A percentile compares a stretch with the other conserved stretches of the same genome.
Evolutionary conservation across 2,888 invertebrate genomes (phyloP).

Genomic region (Archaeoteleia sp.): DNA sequence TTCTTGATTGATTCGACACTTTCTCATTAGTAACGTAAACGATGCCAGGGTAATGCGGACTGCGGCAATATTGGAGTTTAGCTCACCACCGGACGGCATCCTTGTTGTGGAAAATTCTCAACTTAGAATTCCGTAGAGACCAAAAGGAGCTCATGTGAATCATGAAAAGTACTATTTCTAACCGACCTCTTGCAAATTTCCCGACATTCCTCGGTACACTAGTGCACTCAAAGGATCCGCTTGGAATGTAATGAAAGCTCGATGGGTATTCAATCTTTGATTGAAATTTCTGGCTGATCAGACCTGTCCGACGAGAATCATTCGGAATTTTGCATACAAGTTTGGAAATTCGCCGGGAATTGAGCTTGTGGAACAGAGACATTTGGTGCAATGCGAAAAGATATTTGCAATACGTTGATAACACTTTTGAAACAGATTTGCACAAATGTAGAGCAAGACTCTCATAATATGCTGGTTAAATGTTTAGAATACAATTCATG

Average conservation of each 20-base stretch:
- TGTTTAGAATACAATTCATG: no score
- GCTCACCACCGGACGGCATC: conserved; percentile 4
- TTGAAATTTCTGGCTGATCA: conserved; percentile 30
- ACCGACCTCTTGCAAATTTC: conserved; percentile 25
- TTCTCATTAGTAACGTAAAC: conserved; percentile 8
- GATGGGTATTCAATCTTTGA: conserved; percentile 19
- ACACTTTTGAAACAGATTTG: no score
- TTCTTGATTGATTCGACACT: neutral
- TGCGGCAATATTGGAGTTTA: neutral
- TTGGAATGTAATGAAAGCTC: neutral
- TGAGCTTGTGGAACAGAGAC: no score
- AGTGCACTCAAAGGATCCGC: conserved; percentile 22
- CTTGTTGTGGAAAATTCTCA: conserved; percentile 6
- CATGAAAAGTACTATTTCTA: neutral
- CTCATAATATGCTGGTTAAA: no score
- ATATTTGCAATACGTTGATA: no score
- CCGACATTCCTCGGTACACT: conserved; percentile 14
- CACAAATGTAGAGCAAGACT: no score
- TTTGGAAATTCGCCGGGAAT: conserved; percentile 1
- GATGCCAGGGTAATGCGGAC: conserved; percentile 12
- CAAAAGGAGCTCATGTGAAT: conserved; percentile 6
- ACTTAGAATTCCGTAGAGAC: conserved; percentile 1
- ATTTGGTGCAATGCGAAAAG: no score
- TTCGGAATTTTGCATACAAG: conserved; percentile 27
- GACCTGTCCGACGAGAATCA: conserved; percentile 19